phyloP scores from a whole-genome alignment of 2,113 vertebrate genomes.

The Centropristis striata region DNA sequence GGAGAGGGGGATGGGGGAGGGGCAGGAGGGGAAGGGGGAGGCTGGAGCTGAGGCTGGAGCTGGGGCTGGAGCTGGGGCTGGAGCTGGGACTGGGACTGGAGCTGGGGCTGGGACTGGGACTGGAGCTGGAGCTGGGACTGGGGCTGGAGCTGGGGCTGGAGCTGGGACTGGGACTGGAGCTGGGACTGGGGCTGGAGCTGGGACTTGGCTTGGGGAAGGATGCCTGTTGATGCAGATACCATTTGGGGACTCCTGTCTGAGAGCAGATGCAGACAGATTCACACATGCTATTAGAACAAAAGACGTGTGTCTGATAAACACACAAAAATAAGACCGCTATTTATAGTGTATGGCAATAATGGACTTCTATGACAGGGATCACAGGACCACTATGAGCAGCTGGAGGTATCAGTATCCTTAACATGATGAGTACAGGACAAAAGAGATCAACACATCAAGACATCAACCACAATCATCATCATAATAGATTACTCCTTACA shows the following conservation, averaged over 20 bases:
- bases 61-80: not conserved
- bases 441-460: not conserved
- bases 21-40: not conserved
- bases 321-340: not conserved
- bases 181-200: not conserved
- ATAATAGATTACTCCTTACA: not conserved
- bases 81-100: not conserved
- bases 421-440: not conserved
- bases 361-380: not conserved
- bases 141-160: not conserved
- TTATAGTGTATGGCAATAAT: not conserved
- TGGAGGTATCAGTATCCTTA: not conserved
- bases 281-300: constrained; percentile 6
- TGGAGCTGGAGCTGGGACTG: not conserved
- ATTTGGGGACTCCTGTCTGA: constrained; percentile 2
- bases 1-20: not conserved
- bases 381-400: not conserved
- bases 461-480: not conserved
- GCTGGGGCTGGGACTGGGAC: too few species aligned
- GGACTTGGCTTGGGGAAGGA: not conserved
- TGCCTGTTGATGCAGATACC: not conserved
- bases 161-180: too few species aligned
- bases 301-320: not conserved
- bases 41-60: not conserved
- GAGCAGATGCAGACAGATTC: not conserved